Base-by-base conservation (phyloP, 2,113 vertebrate genomes). In the Cervus canadensis region DNA sequence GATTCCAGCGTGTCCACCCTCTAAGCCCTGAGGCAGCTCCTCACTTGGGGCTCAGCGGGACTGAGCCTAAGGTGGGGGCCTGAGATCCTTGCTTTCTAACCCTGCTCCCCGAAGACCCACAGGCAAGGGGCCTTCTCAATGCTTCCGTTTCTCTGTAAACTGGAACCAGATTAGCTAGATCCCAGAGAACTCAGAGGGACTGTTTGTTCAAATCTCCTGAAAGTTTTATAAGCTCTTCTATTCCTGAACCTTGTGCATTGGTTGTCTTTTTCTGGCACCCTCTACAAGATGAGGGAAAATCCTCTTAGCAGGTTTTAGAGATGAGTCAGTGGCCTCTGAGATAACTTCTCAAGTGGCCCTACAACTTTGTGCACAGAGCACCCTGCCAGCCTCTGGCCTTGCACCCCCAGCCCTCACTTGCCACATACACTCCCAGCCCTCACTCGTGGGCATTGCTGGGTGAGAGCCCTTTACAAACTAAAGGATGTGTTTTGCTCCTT, bases 1-100 rank as follows among this genome's bases (percentile, higher is more conserved):
- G 23, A 28, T 26, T 14, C 23, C 28, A 62, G 60, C 3, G 1
- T 43, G 50, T 26, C 28, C 30, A 26, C 26, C 15, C 40, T 96
- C 23, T 0, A 0, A 33, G 59, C 36, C 74, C 33, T 0, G 0
- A 23, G 36, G 57, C 36, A 56, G 43, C 12, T 59, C 17, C 52
- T 36, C 23, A 7, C 17, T 9, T 7, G 11, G 62, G 19, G 16
- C 33, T 43, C 19, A 43, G 43, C 2, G 14, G 25, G 3, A 14
- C 28, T n/a, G 13, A 54, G 54, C 43, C 40, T 26, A 40, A 85
- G 60, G 9, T 19, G 59, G n/a, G 60, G 48, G 25, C 81, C 74
- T 6, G 67, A n/a, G 19, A 52, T 5, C 25, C 21, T 87, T 25
- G 21, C 54, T 54, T 74, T 59, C 54, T 64, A 33, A 45, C 16